These are phyloP conservation scores for Ornithorhynchus anatinus DNA, from an alignment of 2,113 vertebrate genomes.

Conservation along the genomic window DNA sequence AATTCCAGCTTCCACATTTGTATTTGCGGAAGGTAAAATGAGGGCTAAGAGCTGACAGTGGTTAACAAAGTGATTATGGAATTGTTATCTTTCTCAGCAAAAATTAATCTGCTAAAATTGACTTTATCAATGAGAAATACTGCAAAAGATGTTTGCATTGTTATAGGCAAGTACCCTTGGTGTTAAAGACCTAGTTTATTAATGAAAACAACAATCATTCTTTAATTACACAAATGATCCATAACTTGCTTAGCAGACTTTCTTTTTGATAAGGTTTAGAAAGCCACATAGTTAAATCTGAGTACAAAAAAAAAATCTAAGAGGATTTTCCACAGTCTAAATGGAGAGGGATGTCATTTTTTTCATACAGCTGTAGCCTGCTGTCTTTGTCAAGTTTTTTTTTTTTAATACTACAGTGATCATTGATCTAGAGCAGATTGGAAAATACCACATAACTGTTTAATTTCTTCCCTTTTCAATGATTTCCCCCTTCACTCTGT, in stretches of 20 bases:
- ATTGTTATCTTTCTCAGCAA: constrained; percentile 20
- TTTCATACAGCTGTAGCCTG: no score
- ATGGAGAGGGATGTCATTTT: background rate
- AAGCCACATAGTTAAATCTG: background rate
- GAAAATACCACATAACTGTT: constrained; percentile 17
- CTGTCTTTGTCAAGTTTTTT: background rate
- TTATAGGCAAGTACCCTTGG: background rate
- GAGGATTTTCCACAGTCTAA: background rate
- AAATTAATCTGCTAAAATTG: constrained; percentile 33
- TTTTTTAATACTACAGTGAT: constrained; percentile 24
- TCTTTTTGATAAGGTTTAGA: background rate
- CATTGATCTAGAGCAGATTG: constrained; percentile 27
- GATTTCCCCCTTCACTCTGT: constrained; percentile 50
- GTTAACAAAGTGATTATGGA: constrained; percentile 15
- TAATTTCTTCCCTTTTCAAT: constrained; percentile 58
- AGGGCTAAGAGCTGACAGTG: constrained; percentile 23
- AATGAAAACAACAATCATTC: background rate
- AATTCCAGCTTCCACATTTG: constrained; percentile 3
- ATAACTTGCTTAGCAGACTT: background rate
- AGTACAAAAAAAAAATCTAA: background rate
- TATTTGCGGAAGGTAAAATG: constrained; percentile 31
- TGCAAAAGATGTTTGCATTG: constrained; percentile 16
- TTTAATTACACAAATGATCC: background rate
- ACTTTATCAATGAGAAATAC: constrained; percentile 28
- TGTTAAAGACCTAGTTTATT: background rate